Conservation (phyloP, 2,888 invertebrate genomes). For the Automeris io region DNA sequence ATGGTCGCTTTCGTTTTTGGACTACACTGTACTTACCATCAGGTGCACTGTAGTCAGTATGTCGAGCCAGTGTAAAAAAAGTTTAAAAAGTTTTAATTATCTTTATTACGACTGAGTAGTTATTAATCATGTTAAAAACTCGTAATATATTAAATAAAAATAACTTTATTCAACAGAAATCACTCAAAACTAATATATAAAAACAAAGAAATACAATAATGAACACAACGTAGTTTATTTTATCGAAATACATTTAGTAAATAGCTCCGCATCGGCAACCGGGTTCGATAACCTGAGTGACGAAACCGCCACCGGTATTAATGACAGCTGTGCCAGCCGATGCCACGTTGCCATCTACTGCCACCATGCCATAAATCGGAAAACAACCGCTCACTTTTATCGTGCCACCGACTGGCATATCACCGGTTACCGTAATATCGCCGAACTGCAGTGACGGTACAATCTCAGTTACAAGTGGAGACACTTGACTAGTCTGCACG, state of each 20-base stretch:
- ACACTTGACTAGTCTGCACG: slow-evolving; percentile 27
- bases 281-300: slow-evolving; percentile 12
- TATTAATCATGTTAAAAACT: too few relatives aligned
- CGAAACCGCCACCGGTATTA: slow-evolving; percentile 31
- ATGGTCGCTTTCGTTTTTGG: too few relatives aligned
- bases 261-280: slow-evolving; percentile 8
- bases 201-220: slow-evolving; percentile 8
- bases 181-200: slow-evolving; percentile 4
- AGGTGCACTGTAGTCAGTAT: too few relatives aligned
- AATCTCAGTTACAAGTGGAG: slow-evolving; percentile 48
- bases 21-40: too few relatives aligned
- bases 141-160: too few relatives aligned
- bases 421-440: slow-evolving; percentile 46
- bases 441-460: slow-evolving; percentile 49
- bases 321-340: slow-evolving; percentile 48
- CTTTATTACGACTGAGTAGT: too few relatives aligned
- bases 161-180: too few relatives aligned
- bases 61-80: too few relatives aligned
- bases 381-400: slow-evolving; percentile 55
- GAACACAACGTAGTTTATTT: slow-evolving; percentile 11
- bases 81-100: too few relatives aligned
- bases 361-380: slow-evolving; percentile 56
- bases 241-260: slow-evolving; percentile 7
- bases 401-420: slow-evolving; percentile 49
- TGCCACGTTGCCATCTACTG: slow-evolving; percentile 48